A percentile compares a stretch with the other conserved stretches of the same genome.
phyloP scores from a whole-genome alignment of 1,140 invertebrate genomes.

The Trigoniulus corallinus region DNA sequence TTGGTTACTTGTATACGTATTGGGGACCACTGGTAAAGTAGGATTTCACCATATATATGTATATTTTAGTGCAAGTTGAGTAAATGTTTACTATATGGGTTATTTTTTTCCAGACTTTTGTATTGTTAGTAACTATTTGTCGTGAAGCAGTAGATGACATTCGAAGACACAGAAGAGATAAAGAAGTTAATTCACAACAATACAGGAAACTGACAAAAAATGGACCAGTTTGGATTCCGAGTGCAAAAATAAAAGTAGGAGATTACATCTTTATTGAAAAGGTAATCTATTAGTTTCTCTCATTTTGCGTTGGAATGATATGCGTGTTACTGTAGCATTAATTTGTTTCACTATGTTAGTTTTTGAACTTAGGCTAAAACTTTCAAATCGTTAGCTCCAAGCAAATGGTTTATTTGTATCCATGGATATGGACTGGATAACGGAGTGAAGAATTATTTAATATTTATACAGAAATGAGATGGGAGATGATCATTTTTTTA shows the following conservation, averaged over 20 bases:
- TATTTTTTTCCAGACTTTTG: slow-evolving; percentile 56
- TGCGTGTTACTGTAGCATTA: too few relatives aligned
- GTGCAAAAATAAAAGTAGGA: slow-evolving; percentile 48
- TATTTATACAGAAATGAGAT: too few relatives aligned
- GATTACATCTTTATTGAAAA: slow-evolving; percentile 48
- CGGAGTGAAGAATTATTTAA: too few relatives aligned
- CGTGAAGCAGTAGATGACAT: slow-evolving; percentile 95
- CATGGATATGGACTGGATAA: too few relatives aligned
- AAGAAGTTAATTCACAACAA: slow-evolving; percentile 39
- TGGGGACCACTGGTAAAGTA: slow-evolving; percentile 78
- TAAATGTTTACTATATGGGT: background rate
- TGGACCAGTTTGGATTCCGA: slow-evolving; percentile 33
- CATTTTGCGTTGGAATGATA: background rate
- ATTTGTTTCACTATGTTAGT: too few relatives aligned
- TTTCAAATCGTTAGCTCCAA: too few relatives aligned
- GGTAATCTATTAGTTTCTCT: slow-evolving; percentile 16
- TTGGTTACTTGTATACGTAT: slow-evolving; percentile 96
- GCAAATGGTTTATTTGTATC: too few relatives aligned
- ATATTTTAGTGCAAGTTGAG: background rate
- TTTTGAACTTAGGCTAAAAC: too few relatives aligned
- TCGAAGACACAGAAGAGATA: slow-evolving; percentile 70
- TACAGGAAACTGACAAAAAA: slow-evolving; percentile 35
- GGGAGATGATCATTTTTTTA: too few relatives aligned
- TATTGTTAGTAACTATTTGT: slow-evolving; percentile 84
- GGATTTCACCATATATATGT: background rate